Percentiles rank a stretch among this genome's conserved stretches.
phyloP scores from a whole-genome alignment of 2,888 invertebrate species.

The Hirtodrosophila alboralis region DNA sequence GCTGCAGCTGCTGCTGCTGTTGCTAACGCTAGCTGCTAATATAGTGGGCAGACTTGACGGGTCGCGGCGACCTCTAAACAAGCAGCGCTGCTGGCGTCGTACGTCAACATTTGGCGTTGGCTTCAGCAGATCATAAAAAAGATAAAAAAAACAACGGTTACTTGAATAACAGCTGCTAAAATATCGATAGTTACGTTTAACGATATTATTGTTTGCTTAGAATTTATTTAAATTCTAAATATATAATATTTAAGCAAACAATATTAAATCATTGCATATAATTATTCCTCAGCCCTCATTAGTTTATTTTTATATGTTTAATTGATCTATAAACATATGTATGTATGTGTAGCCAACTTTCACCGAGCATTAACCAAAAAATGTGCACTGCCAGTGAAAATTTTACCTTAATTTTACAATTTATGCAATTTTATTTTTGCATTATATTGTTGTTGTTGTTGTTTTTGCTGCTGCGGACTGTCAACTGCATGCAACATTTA shows the following conservation, averaged over 20 bases:
- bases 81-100: conserved; percentile 53
- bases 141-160: conserved; percentile 12
- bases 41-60: conserved; percentile 41
- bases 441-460: conserved; percentile 32
- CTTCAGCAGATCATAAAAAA: conserved; percentile 22
- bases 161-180: too few species aligned
- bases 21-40: conserved; percentile 25
- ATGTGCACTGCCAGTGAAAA: too few species aligned
- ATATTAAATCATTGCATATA: conserved; percentile 25
- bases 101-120: conserved; percentile 58
- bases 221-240: too few species aligned
- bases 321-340: conserved; percentile 38
- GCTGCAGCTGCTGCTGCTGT: conserved; percentile 14
- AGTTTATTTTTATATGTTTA: conserved; percentile 10
- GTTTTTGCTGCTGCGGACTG: conserved; percentile 42
- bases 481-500: conserved; percentile 80
- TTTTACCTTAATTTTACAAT: conserved; percentile 49
- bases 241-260: too few species aligned
- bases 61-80: conserved; percentile 65
- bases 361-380: conserved; percentile 40
- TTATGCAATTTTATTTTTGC: conserved; percentile 37
- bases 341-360: conserved; percentile 47
- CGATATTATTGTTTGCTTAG: too few species aligned
- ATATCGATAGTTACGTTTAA: too few species aligned
- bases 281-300: conserved; percentile 25